Conservation (phyloP, 2,888 invertebrate species). For the Podabrus alpinus region DNA sequence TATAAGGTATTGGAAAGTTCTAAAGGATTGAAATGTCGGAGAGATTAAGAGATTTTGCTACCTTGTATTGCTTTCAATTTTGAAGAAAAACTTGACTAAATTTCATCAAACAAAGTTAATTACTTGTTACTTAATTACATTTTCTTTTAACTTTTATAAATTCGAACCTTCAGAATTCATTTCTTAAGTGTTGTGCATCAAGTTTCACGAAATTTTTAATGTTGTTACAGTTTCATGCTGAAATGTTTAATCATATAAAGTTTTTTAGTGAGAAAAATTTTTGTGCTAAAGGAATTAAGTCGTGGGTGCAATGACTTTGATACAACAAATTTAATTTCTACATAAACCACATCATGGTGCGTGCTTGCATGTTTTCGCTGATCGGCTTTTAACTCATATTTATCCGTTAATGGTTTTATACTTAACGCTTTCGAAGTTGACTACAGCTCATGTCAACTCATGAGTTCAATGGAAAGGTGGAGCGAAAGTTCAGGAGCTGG, state of each 20-base stretch:
- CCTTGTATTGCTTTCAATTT: neutral
- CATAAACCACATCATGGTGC: constrained; percentile 22
- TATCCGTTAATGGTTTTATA: constrained; percentile 34
- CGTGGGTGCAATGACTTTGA: constrained; percentile 5
- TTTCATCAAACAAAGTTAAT: neutral
- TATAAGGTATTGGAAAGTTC: neutral
- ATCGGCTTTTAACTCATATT: constrained; percentile 37
- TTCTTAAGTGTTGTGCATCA: neutral
- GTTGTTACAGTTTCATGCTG: neutral
- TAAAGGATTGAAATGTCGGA: neutral
- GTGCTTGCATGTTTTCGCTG: constrained; percentile 27
- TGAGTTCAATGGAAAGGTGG: constrained; percentile 10
- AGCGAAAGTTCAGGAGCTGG: neutral
- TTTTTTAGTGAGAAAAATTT: neutral
- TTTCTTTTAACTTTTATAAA: neutral
- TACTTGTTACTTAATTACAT: neutral
- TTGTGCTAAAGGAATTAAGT: neutral
- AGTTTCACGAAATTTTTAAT: neutral
- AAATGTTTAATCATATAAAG: neutral
- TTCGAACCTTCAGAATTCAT: neutral
- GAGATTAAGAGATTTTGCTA: neutral
- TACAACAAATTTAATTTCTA: constrained; percentile 29
- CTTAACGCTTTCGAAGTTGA: constrained; percentile 15
- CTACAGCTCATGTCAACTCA: constrained; percentile 14
- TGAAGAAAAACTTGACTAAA: neutral